A percentile compares a stretch with the other conserved stretches of the same genome.
These are phyloP conservation scores for Tetragonula clypearis DNA, from an alignment of 1,140 invertebrate species.

Conservation along the genomic window DNA sequence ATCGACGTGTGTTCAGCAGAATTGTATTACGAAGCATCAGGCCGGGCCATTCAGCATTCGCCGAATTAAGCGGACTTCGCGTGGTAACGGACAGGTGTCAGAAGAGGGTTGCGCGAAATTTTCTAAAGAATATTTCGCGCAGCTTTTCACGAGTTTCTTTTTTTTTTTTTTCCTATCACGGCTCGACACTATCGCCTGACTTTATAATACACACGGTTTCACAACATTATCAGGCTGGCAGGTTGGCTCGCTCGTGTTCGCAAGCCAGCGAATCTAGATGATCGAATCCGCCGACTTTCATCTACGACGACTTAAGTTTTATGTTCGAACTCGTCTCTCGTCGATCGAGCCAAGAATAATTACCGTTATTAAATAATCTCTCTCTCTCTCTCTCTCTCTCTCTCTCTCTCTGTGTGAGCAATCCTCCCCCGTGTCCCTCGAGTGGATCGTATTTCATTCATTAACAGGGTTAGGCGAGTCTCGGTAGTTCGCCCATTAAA, in stretches of 20 bases:
- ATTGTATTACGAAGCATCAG: not conserved
- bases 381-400: too few relatives aligned
- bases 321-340: not conserved
- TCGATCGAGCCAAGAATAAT: slow-evolving; percentile 21
- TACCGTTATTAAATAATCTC: slow-evolving; percentile 22
- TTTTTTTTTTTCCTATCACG: not conserved
- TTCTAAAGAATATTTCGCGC: slow-evolving; percentile 3
- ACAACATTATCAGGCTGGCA: not conserved
- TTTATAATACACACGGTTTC: not conserved
- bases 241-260: not conserved
- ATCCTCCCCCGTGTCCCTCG: not conserved
- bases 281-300: not conserved
- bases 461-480: slow-evolving; percentile 13
- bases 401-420: not conserved
- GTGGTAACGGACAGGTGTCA: not conserved
- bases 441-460: slow-evolving; percentile 35
- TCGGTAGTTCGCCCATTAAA: slow-evolving; percentile 1
- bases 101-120: not conserved
- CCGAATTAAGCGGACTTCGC: not conserved
- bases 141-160: not conserved
- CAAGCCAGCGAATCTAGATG: not conserved
- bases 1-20: not conserved
- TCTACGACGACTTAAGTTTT: not conserved
- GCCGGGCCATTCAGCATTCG: not conserved
- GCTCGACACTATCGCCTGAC: not conserved